Evolutionary conservation across 1,140 invertebrate genomes (phyloP).

Genomic region (Cydia pomonella): DNA sequence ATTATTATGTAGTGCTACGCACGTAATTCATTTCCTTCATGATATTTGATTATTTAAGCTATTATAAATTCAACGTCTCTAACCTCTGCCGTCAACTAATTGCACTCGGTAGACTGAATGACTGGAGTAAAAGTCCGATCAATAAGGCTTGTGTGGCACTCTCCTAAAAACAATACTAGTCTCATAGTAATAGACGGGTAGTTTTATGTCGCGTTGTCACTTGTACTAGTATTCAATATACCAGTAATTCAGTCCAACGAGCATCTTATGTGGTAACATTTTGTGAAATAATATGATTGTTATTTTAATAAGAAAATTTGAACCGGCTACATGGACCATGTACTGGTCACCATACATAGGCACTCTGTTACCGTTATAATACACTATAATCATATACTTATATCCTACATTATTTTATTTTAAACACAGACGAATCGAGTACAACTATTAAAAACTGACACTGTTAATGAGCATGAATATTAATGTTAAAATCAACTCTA

Average conservation of each 20-base stretch:
- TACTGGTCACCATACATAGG: no score
- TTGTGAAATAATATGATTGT: not conserved
- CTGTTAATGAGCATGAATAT: no score
- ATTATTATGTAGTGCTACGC: constrained; percentile 60
- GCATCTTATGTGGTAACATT: not conserved
- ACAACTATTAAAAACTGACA: no score
- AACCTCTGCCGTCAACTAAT: not conserved
- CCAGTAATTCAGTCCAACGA: not conserved
- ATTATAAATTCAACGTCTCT: constrained; percentile 17
- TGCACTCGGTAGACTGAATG: not conserved
- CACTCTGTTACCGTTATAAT: not conserved
- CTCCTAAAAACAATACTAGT: not conserved
- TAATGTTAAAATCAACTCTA: no score
- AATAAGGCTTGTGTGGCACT: not conserved
- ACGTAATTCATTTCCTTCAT: constrained; percentile 39
- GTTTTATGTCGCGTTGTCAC: no score
- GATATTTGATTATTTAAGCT: constrained; percentile 29
- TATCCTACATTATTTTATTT: no score
- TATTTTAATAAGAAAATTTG: constrained; percentile 18
- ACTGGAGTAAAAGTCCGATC: not conserved
- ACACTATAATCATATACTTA: no score
- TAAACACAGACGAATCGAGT: no score
- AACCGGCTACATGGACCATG: not conserved
- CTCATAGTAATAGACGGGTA: not conserved
- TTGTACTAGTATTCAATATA: not conserved